Evolutionary conservation across 2,797 vertebrate species (phyloP).

Genomic region (Myripristis murdjan): DNA sequence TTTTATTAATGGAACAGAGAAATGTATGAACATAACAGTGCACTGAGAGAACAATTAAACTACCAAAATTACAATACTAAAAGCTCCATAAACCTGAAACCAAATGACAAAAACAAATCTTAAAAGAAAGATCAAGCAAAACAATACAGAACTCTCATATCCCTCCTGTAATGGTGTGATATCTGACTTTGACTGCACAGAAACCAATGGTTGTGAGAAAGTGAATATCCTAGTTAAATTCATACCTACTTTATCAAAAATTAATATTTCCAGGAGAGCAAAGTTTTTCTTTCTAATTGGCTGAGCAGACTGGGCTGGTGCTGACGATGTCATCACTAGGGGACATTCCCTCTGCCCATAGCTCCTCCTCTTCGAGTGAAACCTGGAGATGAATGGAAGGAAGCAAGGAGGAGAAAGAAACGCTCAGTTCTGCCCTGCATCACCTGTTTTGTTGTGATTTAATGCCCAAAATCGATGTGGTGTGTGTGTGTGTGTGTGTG

Average conservation of each 20-base stretch:
- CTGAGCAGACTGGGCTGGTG: neutral
- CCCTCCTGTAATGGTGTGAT: neutral
- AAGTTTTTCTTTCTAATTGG: neutral
- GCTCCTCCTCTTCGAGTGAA: constrained; percentile 65
- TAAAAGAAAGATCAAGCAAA: neutral
- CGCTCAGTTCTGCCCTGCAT: neutral
- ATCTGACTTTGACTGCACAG: constrained; percentile 7
- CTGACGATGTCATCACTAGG: constrained; percentile 26
- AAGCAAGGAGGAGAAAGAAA: neutral
- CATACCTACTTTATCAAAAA: neutral
- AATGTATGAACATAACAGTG: constrained; percentile 10
- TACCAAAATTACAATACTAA: constrained; percentile 16
- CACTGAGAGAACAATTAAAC: too few species aligned
- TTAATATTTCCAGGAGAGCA: neutral
- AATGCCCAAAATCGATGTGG: neutral
- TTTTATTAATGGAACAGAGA: constrained; percentile 73
- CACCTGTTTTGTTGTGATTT: neutral
- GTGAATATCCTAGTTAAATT: neutral
- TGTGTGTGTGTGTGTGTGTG: neutral
- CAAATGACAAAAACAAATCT: constrained; percentile 27
- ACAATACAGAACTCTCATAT: neutral
- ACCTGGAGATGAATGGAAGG: constrained; percentile 50
- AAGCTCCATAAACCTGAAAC: constrained; percentile 9
- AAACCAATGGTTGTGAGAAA: neutral
- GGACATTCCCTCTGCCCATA: constrained; percentile 64